Conservation (phyloP, 1,140 invertebrate genomes). For the Antheraea mylitta region DNA sequence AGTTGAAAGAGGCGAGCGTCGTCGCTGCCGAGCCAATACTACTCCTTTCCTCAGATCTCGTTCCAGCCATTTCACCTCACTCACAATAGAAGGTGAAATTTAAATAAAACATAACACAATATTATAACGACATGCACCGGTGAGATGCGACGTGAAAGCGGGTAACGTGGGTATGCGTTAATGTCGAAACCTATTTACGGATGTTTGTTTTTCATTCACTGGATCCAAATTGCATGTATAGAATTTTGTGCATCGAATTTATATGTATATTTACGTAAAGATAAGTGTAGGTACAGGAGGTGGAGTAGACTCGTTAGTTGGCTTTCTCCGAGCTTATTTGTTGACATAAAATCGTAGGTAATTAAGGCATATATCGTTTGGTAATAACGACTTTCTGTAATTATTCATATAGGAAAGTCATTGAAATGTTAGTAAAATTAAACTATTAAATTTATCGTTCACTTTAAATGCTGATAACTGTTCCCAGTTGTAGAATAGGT, state of each 20-base stretch:
- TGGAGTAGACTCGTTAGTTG: constrained; percentile 16
- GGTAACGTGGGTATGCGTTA: not conserved
- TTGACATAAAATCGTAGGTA: not conserved
- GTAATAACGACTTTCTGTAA: not conserved
- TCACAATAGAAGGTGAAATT: constrained; percentile 78
- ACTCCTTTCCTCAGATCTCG: constrained; percentile 65
- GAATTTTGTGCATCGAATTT: constrained; percentile 5
- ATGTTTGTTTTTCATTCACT: constrained; percentile 18
- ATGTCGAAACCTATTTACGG: not conserved
- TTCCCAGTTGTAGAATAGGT: no score
- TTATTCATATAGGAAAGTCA: no score
- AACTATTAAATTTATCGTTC: not conserved
- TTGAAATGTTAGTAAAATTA: not conserved
- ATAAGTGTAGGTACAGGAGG: not conserved
- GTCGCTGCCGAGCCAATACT: constrained; percentile 53
- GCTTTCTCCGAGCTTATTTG: constrained; percentile 17
- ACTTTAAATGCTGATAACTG: no score
- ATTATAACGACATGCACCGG: constrained; percentile 65
- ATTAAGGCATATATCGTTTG: not conserved
- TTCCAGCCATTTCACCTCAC: constrained; percentile 58
- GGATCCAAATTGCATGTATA: not conserved
- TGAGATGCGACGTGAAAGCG: constrained; percentile 69
- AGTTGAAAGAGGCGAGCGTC: constrained; percentile 53
- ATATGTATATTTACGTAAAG: not conserved
- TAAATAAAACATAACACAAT: constrained; percentile 69